Evolutionary conservation across 1,140 invertebrate species (phyloP).

Genomic region (Chrysopa pallens): DNA sequence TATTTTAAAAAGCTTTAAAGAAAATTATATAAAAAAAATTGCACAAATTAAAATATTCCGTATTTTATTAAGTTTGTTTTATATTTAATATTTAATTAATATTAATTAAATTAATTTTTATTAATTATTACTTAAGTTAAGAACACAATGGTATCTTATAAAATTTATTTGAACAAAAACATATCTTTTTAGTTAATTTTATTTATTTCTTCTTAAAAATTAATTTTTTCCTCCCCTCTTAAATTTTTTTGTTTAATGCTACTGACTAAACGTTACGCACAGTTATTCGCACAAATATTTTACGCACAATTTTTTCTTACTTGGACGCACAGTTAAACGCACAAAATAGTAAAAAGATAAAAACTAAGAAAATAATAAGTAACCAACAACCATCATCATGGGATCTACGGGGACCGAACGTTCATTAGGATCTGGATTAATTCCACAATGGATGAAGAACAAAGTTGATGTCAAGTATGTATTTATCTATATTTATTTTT

Average conservation of each 20-base stretch:
- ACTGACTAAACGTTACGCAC: background rate
- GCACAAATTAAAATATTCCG: constrained; percentile 1
- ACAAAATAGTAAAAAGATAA: background rate
- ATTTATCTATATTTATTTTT: too few relatives aligned
- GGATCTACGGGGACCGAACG: constrained; percentile 26
- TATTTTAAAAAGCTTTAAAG: too few relatives aligned
- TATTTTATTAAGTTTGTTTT: constrained; percentile 4
- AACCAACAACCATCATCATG: constrained; percentile 13
- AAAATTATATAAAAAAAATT: too few relatives aligned
- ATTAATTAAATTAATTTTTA: constrained; percentile 1
- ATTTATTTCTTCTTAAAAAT: too few relatives aligned
- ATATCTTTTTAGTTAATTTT: too few relatives aligned
- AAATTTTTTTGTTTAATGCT: too few relatives aligned
- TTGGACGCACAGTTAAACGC: background rate
- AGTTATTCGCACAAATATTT: background rate
- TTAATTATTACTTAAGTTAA: too few relatives aligned
- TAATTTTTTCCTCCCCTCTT: too few relatives aligned
- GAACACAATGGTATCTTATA: too few relatives aligned
- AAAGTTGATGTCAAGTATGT: constrained; percentile 14
- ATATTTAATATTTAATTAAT: constrained; percentile 3
- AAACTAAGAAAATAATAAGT: background rate
- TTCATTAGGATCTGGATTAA: constrained; percentile 27
- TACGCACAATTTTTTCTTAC: background rate
- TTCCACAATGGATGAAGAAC: constrained; percentile 39
- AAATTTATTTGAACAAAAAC: too few relatives aligned